Conservation (phyloP, 2,113 vertebrate genomes). For the Aegotheles bennettii region DNA sequence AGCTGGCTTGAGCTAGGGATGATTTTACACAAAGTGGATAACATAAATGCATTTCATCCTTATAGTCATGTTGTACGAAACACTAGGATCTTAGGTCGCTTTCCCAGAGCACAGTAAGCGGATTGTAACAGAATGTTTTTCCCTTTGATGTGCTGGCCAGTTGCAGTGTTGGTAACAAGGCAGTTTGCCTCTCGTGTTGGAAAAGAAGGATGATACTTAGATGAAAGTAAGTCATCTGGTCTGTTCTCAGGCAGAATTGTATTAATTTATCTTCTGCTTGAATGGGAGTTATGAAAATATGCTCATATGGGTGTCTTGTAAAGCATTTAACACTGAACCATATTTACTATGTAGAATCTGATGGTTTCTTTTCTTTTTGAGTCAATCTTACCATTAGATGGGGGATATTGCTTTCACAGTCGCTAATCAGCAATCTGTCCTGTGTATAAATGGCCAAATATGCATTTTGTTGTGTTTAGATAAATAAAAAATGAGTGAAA, state of each 20-base stretch:
- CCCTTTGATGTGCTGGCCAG: neutral
- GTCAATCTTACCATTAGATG: neutral
- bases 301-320: neutral
- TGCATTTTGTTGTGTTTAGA: neutral
- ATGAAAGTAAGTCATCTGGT: neutral
- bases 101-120: neutral
- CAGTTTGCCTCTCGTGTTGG: neutral
- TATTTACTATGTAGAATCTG: neutral
- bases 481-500: neutral
- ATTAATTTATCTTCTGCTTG: neutral
- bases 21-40: neutral
- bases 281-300: neutral
- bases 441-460: neutral
- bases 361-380: neutral
- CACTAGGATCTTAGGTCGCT: neutral
- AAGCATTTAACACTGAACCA: neutral
- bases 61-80: neutral
- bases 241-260: neutral
- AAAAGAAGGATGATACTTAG: neutral
- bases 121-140: neutral
- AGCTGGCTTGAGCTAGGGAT: neutral
- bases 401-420: neutral
- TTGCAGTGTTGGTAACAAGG: neutral
- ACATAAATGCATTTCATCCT: neutral
- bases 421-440: neutral